Conservation (phyloP, 2,888 invertebrate species). For the Tenthredo notha region DNA sequence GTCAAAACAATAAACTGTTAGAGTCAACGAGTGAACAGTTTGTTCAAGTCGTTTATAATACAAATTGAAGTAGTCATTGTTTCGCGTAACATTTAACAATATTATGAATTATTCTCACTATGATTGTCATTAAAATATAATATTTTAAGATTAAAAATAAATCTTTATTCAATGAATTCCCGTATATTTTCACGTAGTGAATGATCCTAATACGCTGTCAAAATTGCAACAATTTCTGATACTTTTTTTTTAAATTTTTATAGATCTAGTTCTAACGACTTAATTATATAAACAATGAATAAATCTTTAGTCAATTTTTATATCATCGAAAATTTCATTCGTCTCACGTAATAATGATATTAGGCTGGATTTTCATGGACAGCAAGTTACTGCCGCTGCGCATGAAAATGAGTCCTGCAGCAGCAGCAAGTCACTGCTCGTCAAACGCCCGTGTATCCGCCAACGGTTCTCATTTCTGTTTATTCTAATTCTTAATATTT, state of each 20-base stretch:
- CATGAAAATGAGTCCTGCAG: no score
- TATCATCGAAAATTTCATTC: background rate
- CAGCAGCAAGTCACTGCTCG: no score
- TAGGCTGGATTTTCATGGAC: no score
- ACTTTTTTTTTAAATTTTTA: background rate
- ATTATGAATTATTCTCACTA: background rate
- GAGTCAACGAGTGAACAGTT: slow-evolving; percentile 56
- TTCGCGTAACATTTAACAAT: background rate
- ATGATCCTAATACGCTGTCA: background rate
- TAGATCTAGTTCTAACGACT: background rate
- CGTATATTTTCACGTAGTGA: background rate
- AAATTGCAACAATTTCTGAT: background rate
- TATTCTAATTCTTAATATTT: no score
- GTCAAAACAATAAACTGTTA: slow-evolving; percentile 72
- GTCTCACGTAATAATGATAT: background rate
- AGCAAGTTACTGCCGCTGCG: no score
- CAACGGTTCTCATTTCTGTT: no score
- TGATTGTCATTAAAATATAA: background rate
- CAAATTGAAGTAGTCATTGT: background rate
- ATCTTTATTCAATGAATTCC: background rate
- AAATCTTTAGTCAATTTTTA: background rate
- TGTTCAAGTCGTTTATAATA: background rate
- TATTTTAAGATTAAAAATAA: background rate
- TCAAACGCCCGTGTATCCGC: no score
- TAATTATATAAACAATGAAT: background rate